Base-by-base conservation (phyloP, 2,888 invertebrate species). In the Pegoplata infirma region DNA sequence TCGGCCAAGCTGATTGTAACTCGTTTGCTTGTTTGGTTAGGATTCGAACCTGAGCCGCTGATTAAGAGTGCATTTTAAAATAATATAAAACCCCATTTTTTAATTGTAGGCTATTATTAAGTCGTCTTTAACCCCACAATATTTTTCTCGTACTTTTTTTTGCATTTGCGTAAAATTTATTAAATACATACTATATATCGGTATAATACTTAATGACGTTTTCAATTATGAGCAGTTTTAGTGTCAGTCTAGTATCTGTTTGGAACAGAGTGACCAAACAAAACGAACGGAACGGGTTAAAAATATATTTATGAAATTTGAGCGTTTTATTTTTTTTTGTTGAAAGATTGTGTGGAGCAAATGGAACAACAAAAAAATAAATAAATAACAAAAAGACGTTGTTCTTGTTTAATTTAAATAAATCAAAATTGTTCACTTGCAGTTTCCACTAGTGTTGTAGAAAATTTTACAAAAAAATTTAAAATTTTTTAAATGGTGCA, bases 161-260 rank as follows among this genome's bases (percentile, higher is more conserved):
- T 74, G 47, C 53, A 59, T 58, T 74, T 61, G 46, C 49, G 19
- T 46, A 53, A 55, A 56, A 14, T 51, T 28, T 28, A 40, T 51
- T 51, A 16, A 64, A 64, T 40, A 51, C 63, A 19, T 63, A 58
- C 16, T 17, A 46, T 25, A 47, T n/a, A 40, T n/a, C 36, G 36
- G n/a, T 40, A 71, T 68, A 51, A 36, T 63, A 56, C 58, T 47
- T 75, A 75, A 79, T 79, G 79, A 79, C 75, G 79, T 79, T 75
- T 79, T 75, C 75, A 75, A 72, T 75, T 67, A 71, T 79, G 51
- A 75, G 71, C 51, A 71, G 75, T 67, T 67, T 71, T 75, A 79
- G 79, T 75, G 79, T 72, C 75, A 75, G 79, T 72, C 71, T 75
- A 66, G 61, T 71, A 59, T 72, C 79, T 75, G 75, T 63, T 56